These are phyloP conservation scores for Alaudala cheleensis DNA, from an alignment of 2,113 vertebrate genomes.

Conservation along the genomic window DNA sequence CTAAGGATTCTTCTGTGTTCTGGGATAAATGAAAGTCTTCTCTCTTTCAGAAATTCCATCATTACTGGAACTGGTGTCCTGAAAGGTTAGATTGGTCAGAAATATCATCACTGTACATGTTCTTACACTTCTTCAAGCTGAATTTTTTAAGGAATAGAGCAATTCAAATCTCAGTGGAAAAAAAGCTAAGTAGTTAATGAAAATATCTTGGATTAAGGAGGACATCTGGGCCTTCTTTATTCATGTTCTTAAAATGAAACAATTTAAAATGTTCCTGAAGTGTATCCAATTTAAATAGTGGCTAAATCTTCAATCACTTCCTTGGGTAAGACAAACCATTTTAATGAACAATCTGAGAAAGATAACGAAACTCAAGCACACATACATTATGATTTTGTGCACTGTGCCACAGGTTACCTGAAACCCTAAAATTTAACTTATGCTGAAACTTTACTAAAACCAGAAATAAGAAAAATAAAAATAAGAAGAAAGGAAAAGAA, in stretches of 20 bases:
- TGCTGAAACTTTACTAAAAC: background rate
- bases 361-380: background rate
- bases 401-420: background rate
- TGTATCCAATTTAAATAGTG: background rate
- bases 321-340: background rate
- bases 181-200: background rate
- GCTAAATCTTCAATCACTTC: background rate
- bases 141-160: background rate
- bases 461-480: background rate
- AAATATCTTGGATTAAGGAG: background rate
- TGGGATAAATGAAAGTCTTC: background rate
- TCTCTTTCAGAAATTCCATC: background rate
- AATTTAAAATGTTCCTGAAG: background rate
- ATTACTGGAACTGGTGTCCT: background rate
- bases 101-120: background rate
- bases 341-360: background rate
- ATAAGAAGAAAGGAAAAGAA: background rate
- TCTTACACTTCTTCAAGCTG: background rate
- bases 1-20: background rate
- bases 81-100: background rate
- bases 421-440: background rate
- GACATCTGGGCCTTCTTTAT: background rate
- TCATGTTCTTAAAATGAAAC: background rate
- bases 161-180: background rate
- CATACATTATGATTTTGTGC: background rate